A percentile compares a stretch with the other conserved stretches of the same genome.
These are phyloP conservation scores for Plagodis dolabraria DNA, from an alignment of 2,888 invertebrate species.

Conservation along the genomic window DNA sequence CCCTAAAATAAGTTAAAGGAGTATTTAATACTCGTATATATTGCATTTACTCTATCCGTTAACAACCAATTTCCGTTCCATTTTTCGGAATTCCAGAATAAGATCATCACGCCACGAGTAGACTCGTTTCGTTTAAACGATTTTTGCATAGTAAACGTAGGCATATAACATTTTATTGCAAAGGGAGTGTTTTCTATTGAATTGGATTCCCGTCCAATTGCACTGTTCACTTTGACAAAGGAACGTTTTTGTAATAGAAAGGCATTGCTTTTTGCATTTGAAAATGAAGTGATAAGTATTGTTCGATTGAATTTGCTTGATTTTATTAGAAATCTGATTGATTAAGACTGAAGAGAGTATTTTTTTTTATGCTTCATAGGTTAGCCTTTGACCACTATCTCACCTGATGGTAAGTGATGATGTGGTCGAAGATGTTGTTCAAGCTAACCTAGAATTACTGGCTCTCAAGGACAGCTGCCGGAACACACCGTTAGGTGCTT, in stretches of 20 bases:
- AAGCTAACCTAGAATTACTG: too few relatives aligned
- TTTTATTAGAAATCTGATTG: neutral
- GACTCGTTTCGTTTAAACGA: slow-evolving; percentile 48
- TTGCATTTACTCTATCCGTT: too few relatives aligned
- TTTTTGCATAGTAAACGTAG: slow-evolving; percentile 73
- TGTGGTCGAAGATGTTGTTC: too few relatives aligned
- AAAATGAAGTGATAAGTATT: slow-evolving; percentile 20
- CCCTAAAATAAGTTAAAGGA: too few relatives aligned
- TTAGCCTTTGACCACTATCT: too few relatives aligned
- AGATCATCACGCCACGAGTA: slow-evolving; percentile 26
- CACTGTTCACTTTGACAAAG: slow-evolving; percentile 52
- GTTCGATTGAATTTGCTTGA: slow-evolving; percentile 16
- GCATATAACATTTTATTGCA: slow-evolving; percentile 73
- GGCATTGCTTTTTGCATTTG: slow-evolving; percentile 45
- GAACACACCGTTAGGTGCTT: too few relatives aligned
- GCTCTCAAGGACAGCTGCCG: too few relatives aligned
- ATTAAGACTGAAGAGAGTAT: too few relatives aligned
- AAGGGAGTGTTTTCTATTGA: slow-evolving; percentile 50
- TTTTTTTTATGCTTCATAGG: too few relatives aligned
- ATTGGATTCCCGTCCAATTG: slow-evolving; percentile 48
- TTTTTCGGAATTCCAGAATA: slow-evolving; percentile 47
- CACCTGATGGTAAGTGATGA: too few relatives aligned
- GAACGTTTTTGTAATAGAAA: slow-evolving; percentile 54
- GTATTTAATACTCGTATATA: too few relatives aligned
- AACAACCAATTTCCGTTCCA: neutral